phyloP scores from a whole-genome alignment of 2,888 invertebrate species.

The Laspeyria flexula region DNA sequence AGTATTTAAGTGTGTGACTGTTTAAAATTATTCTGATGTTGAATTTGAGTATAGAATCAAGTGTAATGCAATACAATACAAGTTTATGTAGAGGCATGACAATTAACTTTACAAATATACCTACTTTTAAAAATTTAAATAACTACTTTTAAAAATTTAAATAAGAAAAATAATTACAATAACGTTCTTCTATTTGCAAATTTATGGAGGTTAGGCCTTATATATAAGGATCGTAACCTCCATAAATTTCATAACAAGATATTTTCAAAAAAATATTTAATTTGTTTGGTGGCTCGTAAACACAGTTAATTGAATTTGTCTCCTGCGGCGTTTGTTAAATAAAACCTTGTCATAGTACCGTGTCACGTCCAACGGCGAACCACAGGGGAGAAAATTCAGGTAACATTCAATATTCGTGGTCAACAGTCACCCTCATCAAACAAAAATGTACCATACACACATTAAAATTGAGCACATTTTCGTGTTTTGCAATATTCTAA shows the following conservation, averaged over 20 bases:
- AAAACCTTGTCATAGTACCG: slow-evolving; percentile 38
- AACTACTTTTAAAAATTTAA: too few relatives aligned
- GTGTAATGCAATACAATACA: too few relatives aligned
- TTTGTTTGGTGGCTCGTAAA: slow-evolving; percentile 15
- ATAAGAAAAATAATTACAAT: too few relatives aligned
- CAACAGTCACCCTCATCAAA: slow-evolving; percentile 14
- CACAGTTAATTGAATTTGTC: slow-evolving; percentile 40
- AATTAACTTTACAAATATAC: too few relatives aligned
- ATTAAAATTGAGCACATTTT: slow-evolving; percentile 15
- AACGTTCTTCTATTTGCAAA: too few relatives aligned
- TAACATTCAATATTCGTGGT: slow-evolving; percentile 42
- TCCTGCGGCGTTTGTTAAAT: slow-evolving; percentile 37
- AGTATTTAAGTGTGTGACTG: too few relatives aligned
- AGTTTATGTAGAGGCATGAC: too few relatives aligned
- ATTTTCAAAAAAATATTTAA: slow-evolving; percentile 5
- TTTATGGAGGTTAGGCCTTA: too few relatives aligned
- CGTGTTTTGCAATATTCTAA: not conserved
- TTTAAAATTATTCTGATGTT: too few relatives aligned
- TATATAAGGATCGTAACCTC: too few relatives aligned
- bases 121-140: too few relatives aligned
- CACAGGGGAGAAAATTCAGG: slow-evolving; percentile 43
- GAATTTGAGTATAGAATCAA: too few relatives aligned
- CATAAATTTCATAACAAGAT: not conserved
- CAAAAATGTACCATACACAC: slow-evolving; percentile 16
- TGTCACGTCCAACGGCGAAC: slow-evolving; percentile 28